Evolutionary conservation across 2,797 vertebrate species (phyloP), one percentile per base, ranked within the genome.

Genomic region (Spondyliosoma cantharus): DNA sequence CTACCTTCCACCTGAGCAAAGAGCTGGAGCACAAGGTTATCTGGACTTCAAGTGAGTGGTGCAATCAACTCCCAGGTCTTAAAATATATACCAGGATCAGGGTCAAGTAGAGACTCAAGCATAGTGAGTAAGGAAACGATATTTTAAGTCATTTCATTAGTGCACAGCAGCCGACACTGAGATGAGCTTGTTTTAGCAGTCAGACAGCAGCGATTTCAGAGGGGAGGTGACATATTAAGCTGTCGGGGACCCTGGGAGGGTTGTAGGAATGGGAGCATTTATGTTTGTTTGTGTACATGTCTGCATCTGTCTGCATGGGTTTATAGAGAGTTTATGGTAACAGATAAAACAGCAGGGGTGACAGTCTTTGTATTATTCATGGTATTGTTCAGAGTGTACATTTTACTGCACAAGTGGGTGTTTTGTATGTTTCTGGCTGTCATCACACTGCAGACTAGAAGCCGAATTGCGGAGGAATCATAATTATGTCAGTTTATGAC

Each of bases 331-430:
- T 78, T 84, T 68, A 80, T 45, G 32, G 60, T 37, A 69, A 49
- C 85, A 74, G 12, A 70, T 9, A 32, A 52, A 71, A 49, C 78
- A 82, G 78, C 86, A 60, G 74, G 66, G 29, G 63, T 48, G 48
- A 63, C 70, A n/a, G 64, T 78, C 69, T 76, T 16, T 49, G 46
- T 63, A 80, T 83, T 74, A 85, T 78, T 77, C 74, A 83, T 69
- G 49, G 74, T 58, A n/a, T 49, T 25, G n/a, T 67, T 74, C 9
- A 32, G 50, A 24, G 50, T 68, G 48, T 76, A 63, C 48, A 29
- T 37, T 60, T 29, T 66, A 49, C 52, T n/a, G 52, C 48, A 14
- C 19, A 3, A n/a, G 67, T 46, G 48, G 45, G 43, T 59, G 76
- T 56, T 72, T 58, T 53, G 69, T 65, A 50, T 65, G 57, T 71